Base-by-base conservation (phyloP, 2,797 vertebrate genomes). In the Rachycentron canadum region DNA sequence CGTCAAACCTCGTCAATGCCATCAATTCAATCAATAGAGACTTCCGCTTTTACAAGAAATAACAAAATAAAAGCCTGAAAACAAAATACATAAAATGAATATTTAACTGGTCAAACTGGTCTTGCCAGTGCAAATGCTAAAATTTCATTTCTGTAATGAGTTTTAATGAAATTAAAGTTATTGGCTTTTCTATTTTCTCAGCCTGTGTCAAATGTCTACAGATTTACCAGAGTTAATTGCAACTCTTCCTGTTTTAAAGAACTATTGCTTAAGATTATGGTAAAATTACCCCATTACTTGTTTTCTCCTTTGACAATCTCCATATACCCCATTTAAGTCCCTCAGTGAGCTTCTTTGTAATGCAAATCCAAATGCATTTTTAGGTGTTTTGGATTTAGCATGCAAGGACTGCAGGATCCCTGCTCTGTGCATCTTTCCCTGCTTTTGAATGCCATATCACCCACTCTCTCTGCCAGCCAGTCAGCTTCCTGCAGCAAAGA, bases 401-500 rank as follows among this genome's bases (percentile, higher is more conserved):
- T 90, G 84, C 87, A 69, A 19, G 30, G 81, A 76, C 34, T 84
- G 84, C 84, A 71, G 65, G 62, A 71, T 61, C 69, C 60, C 64
- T 43, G 63, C 75, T 71, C 73, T 32, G 63, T 81, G 82, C 78
- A 71, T 88, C 88, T 76, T 26, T 74, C 75, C 66, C 76, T 88
- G 84, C 90, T 80, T 84, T 76, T 93, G 78, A 91, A 92, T 78
- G 83, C 84, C 66, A 81, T 79, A 89, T 90, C 84, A 14, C 69
- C 79, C 76, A 82, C 86, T 73, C 80, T 70, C 86, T 41, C 83
- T 86, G 86, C 82, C 86, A 86, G 83, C 78, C 83, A 79, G 67
- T 86, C 88, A 84, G 92, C 92, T 94, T 95, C 94, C 92, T 93
- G 91, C 86, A 89, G 86, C 78, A 88, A 65, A 87, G 73, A 79